Evolutionary conservation across 1,140 invertebrate genomes (phyloP).

Genomic region (Goniozus legneri): DNA sequence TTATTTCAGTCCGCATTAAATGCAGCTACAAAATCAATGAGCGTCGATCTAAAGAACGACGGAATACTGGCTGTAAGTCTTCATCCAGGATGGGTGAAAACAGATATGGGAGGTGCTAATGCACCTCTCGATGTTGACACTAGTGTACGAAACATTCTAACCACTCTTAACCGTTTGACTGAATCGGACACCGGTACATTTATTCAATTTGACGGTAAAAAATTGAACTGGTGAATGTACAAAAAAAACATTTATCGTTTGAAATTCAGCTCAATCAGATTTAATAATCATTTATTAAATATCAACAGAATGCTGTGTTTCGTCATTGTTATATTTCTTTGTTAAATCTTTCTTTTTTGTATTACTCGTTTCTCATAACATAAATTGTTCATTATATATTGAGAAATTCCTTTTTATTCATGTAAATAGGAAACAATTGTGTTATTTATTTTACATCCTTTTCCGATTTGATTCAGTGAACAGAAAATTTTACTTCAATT

Average conservation of each 20-base stretch:
- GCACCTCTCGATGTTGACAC: slow-evolving; percentile 70
- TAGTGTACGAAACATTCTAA: slow-evolving; percentile 64
- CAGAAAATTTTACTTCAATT: no score
- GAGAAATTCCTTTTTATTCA: no score
- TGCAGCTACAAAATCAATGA: slow-evolving; percentile 81
- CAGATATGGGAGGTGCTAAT: slow-evolving; percentile 80
- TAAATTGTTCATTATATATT: slow-evolving; percentile 7
- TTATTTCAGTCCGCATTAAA: slow-evolving; percentile 73
- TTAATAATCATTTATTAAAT: neutral
- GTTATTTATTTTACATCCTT: no score
- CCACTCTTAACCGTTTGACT: slow-evolving; percentile 60
- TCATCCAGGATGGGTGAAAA: slow-evolving; percentile 90
- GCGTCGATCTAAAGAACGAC: slow-evolving; percentile 72
- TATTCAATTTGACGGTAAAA: slow-evolving; percentile 71
- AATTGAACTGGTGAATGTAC: slow-evolving; percentile 73
- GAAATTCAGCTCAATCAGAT: no score
- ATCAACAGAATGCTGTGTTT: neutral
- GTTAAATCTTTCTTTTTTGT: neutral
- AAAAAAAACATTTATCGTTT: no score
- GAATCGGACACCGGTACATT: slow-evolving; percentile 71
- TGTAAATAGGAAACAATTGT: no score
- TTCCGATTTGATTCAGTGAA: no score
- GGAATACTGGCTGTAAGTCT: slow-evolving; percentile 72
- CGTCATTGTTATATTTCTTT: neutral
- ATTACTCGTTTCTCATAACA: neutral